phyloP scores from a whole-genome alignment of 2,888 invertebrate genomes.

The Danaus chrysippus region DNA sequence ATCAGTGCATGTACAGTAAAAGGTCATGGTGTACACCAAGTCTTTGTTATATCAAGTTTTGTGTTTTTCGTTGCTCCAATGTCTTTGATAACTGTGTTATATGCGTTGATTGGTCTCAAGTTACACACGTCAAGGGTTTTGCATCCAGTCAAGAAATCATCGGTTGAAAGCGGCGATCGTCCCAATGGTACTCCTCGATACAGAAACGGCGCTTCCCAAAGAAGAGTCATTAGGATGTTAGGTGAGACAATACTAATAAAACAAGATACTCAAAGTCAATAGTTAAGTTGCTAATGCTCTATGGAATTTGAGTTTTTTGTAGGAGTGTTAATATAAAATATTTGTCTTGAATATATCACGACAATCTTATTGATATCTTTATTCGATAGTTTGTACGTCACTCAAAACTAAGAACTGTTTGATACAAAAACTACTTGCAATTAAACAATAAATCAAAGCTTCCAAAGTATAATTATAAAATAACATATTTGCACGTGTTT shows the following conservation, averaged over 20 bases:
- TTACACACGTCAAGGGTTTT: conserved; percentile 82
- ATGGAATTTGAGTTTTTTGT: too few relatives aligned
- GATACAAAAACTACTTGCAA: too few relatives aligned
- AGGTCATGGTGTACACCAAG: conserved; percentile 80
- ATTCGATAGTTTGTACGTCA: too few relatives aligned
- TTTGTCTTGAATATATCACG: too few relatives aligned
- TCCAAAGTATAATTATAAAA: too few relatives aligned
- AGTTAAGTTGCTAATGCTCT: too few relatives aligned
- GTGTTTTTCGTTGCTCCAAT: conserved; percentile 93
- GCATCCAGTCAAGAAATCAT: conserved; percentile 78
- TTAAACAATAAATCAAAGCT: too few relatives aligned
- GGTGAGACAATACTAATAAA: conserved; percentile 74
- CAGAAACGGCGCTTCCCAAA: conserved; percentile 78
- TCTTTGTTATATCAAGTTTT: conserved; percentile 88
- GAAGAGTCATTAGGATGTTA: conserved; percentile 87
- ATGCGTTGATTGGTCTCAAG: conserved; percentile 86
- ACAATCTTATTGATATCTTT: too few relatives aligned
- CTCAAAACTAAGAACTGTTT: too few relatives aligned
- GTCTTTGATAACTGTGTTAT: conserved; percentile 90
- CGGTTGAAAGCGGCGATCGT: conserved; percentile 65
- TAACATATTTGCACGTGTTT: too few relatives aligned
- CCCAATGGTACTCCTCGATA: conserved; percentile 62
- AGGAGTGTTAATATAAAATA: too few relatives aligned
- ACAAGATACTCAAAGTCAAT: too few relatives aligned
- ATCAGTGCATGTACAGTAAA: conserved; percentile 79